Base-by-base conservation (phyloP, 2,888 invertebrate species). In the Iphiclides podalirius region DNA sequence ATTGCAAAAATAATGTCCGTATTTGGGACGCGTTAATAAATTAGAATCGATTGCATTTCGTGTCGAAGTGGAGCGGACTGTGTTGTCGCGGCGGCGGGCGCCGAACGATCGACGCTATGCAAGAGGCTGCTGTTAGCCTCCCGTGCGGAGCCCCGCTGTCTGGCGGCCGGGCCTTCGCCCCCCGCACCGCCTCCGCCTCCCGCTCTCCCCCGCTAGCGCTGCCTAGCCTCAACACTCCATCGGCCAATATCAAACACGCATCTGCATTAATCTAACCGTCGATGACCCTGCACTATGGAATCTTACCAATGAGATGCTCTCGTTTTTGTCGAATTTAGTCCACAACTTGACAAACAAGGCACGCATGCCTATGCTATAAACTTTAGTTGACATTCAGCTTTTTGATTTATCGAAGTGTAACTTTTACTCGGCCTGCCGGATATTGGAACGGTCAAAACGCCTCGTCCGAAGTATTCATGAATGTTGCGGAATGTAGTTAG, bases 61-160 rank as follows among this genome's bases (percentile, higher is more conserved):
- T 70, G 74, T 78, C 70, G 66, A 81, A 83, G 83, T 85, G 71
- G 84, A 83, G 80, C 83, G 81, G 38, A 38, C 34, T 43, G 67
- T 66, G 68, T 75, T 89, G 75, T 72, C 80, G 79, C 80, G 79
- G 85, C 85, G 79, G 75, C 41, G 82, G 42, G 42, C 52, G 46
- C 45, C 72, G 70, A 68, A 66, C n/a, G 72, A 55, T 56, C 55
- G 44, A 49, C 70, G 68, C 79, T 75, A 66, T 83, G 87, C 81
- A 83, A 83, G 81, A 86, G 82, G 85, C 76, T 85, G 84, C 72
- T 82, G 82, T 65, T 83, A 75, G 82, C 85, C 84, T 84, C 87
- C 89, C 88, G 84, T 72, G 76, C 80, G 89, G 89, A 88, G 89
- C 89, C 89, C 80, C 89, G 89, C 89, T 89, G 89, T 89, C 89